Evolutionary conservation across 1,140 invertebrate genomes (phyloP), one percentile per base, ranked within the genome.

Genomic region (Drosophila kurseongensis): DNA sequence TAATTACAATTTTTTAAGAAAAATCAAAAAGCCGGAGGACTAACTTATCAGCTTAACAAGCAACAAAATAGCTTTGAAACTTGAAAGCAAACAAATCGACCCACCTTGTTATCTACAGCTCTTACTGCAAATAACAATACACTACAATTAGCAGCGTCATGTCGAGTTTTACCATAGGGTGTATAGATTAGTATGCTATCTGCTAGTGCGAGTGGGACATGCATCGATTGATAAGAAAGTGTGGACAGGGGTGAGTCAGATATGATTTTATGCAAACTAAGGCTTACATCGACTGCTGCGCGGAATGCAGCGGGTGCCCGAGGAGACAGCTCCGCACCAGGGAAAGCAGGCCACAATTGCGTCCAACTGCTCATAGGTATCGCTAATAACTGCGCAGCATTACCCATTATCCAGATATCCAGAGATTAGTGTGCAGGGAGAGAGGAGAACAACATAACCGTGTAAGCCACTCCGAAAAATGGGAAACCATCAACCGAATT

Each of bases 321-420:
- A 92, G 62, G 90, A 91, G 71, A 93, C 92, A 38, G 85, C 86
- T 47, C 95, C 94, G 92, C 95, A 95, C 95, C 95, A 95, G 51
- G 95, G 95, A 91, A 95, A 95, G 92, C 95, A 95, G 80, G 95
- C 94, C 61, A 95, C 94, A 91, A 95, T 93, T 61, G 94, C 94
- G 92, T 95, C 95, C 92, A 95, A 93, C 89, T 95, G 94, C 85
- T 95, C 95, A 92, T 95, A 95, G 76, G 94, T 95, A 91, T 95
- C 95, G 74, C 91, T 92, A 60, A 92, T 92, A 59, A 92, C 91
- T 92, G 77, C 68, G 56, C 36, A 65, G 51, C 38, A 32, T 74
- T 44, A 65, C 27, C 76, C 51, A 75, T 44, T 45, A 62, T 75
- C 73, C 73, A 61, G 3, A 16, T 60, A 50, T 48, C 57, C 73